phyloP scores from a whole-genome alignment of 2,888 invertebrate species.

The Catocala sponsa region DNA sequence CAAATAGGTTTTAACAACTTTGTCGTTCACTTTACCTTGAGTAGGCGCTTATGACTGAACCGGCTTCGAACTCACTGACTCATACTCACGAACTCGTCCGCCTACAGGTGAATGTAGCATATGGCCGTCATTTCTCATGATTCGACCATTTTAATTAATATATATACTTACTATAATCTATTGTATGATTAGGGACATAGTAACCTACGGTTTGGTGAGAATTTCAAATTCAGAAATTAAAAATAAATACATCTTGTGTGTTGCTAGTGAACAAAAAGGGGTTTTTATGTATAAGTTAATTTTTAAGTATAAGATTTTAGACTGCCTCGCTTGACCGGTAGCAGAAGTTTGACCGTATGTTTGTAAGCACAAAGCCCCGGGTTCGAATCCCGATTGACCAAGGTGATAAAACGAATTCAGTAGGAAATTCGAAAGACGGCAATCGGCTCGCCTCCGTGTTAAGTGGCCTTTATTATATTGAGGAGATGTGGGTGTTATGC shows the following conservation, averaged over 20 bases:
- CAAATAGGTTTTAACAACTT: slow-evolving; percentile 19
- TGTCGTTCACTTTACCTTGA: slow-evolving; percentile 51
- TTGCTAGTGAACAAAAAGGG: no score
- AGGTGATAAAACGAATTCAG: no score
- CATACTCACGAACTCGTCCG: slow-evolving; percentile 49
- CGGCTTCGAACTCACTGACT: slow-evolving; percentile 56
- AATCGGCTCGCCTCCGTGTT: no score
- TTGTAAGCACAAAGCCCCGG: no score
- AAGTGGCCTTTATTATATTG: no score
- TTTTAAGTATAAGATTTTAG: no score
- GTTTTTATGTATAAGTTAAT: no score
- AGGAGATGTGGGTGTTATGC: no score
- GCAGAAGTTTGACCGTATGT: no score
- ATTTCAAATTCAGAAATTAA: slow-evolving; percentile 14
- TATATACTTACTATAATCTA: not conserved
- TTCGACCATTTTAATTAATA: slow-evolving; percentile 4
- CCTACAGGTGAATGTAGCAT: slow-evolving; percentile 48
- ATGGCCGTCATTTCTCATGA: slow-evolving; percentile 24
- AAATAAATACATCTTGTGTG: slow-evolving; percentile 6
- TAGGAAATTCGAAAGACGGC: no score
- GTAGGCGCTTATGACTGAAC: slow-evolving; percentile 56
- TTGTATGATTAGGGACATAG: not conserved
- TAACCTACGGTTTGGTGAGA: slow-evolving; percentile 16
- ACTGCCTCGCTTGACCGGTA: no score
- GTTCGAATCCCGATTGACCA: no score